A percentile compares a stretch with the other conserved stretches of the same genome.
Conservation (phyloP, 1,140 invertebrate genomes). For the Cyclargus thomasi region DNA sequence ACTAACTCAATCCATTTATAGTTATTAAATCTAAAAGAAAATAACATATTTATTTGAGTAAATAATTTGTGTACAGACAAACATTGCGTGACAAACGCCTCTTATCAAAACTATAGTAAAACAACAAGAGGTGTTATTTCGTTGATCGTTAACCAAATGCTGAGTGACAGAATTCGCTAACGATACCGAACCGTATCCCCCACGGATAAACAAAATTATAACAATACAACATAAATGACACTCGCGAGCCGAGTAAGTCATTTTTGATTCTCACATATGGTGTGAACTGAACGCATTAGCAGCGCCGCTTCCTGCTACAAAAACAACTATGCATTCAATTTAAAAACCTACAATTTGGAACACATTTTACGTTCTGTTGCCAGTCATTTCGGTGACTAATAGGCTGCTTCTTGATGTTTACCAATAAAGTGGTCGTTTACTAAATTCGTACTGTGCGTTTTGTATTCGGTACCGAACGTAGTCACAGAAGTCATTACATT, state of each 20-base stretch:
- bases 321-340: slow-evolving; percentile 26
- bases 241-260: slow-evolving; percentile 41
- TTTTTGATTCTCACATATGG: slow-evolving; percentile 58
- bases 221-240: slow-evolving; percentile 46
- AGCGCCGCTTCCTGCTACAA: slow-evolving; percentile 45
- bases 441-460: background rate
- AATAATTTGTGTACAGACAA: background rate
- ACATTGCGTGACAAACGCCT: slow-evolving; percentile 35
- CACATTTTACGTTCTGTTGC: slow-evolving; percentile 17
- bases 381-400: slow-evolving; percentile 16
- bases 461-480: background rate
- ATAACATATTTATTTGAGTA: background rate
- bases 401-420: background rate
- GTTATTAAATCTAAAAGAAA: background rate
- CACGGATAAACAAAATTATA: slow-evolving; percentile 58
- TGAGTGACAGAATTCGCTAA: slow-evolving; percentile 56
- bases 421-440: background rate
- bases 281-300: slow-evolving; percentile 55
- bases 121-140: slow-evolving; percentile 53
- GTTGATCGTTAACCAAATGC: slow-evolving; percentile 51
- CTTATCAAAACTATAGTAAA: slow-evolving; percentile 38
- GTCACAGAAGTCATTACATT: slow-evolving; percentile 19
- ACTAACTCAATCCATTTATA: background rate
- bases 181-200: slow-evolving; percentile 47
- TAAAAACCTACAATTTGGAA: slow-evolving; percentile 25